Conservation (phyloP, 2,888 invertebrate genomes). For the Temnothorax rugatulus region DNA sequence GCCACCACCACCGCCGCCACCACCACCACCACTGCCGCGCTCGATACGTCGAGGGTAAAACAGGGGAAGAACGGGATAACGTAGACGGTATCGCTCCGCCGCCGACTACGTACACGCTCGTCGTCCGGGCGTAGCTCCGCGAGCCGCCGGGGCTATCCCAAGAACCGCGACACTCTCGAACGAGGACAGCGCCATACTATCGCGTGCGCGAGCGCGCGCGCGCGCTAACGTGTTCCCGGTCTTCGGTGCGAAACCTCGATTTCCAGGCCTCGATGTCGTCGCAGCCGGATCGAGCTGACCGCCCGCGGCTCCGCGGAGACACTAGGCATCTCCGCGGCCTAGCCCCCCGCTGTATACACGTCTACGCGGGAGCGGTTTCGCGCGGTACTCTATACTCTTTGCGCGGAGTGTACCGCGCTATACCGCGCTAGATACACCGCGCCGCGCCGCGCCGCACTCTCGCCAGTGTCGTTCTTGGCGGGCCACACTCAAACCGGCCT, state of each 20-base stretch:
- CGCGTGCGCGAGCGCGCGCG: constrained; percentile 54
- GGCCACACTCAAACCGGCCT: constrained; percentile 24
- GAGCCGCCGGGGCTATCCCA: constrained; percentile 70
- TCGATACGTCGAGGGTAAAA: constrained; percentile 62
- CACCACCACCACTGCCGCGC: constrained; percentile 35
- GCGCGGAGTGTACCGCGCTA: constrained; percentile 69
- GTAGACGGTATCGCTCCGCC: constrained; percentile 65
- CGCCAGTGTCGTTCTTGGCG: constrained; percentile 65
- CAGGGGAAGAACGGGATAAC: constrained; percentile 60
- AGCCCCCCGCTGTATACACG: constrained; percentile 60
- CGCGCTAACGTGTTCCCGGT: constrained; percentile 25
- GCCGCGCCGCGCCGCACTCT: constrained; percentile 7
- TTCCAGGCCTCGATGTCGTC: constrained; percentile 67
- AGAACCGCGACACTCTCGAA: constrained; percentile 79
- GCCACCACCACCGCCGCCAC: background rate
- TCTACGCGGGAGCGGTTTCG: background rate
- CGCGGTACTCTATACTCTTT: background rate
- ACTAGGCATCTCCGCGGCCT: constrained; percentile 78
- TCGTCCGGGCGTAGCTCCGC: constrained; percentile 74
- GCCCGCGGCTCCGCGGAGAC: constrained; percentile 71
- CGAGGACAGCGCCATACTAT: constrained; percentile 84
- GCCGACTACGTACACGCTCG: constrained; percentile 73
- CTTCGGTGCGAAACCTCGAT: constrained; percentile 61
- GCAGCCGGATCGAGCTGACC: constrained; percentile 74
- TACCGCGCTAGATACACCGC: constrained; percentile 63